Conservation (phyloP, 2,113 vertebrate species). For the Atlantisia rogersi region DNA sequence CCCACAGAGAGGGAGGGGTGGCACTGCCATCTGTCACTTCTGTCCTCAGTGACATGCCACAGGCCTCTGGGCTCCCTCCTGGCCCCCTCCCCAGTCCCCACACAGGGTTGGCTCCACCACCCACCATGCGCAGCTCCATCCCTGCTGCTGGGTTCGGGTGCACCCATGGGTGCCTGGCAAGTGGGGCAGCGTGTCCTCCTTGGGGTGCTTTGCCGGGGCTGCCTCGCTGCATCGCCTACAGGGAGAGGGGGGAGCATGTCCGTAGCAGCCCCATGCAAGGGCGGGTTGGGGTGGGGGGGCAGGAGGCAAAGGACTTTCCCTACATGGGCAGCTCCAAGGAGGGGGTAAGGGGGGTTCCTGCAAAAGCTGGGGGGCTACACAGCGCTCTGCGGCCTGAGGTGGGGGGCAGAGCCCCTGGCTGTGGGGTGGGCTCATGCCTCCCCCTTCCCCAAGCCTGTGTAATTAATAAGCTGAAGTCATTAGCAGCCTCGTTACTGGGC, state of each 20-base stretch:
- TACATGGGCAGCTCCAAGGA: neutral
- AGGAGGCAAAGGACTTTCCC: neutral
- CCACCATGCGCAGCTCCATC: constrained; percentile 62
- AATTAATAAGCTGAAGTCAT: neutral
- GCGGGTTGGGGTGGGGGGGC: neutral
- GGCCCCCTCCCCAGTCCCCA: neutral
- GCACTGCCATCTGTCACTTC: neutral
- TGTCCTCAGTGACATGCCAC: neutral
- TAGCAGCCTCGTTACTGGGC: neutral
- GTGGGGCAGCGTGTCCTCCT: constrained; percentile 36
- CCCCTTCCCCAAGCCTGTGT: neutral
- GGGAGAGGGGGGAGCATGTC: neutral
- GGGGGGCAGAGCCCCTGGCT: neutral
- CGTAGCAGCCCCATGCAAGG: accelerated
- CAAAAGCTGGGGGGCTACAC: neutral
- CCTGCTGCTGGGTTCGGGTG: accelerated
- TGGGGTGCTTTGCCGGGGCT: neutral
- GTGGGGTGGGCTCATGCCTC: accelerated
- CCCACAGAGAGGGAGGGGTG: accelerated
- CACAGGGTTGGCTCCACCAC: neutral
- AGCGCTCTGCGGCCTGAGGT: neutral
- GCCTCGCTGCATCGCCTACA: neutral
- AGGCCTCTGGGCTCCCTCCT: neutral
- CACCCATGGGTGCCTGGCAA: constrained; percentile 28
- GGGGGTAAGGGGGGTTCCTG: neutral